Evolutionary conservation across 92 coral and sea anemone genomes (phyloP).

Genomic region (Montipora capitata): DNA sequence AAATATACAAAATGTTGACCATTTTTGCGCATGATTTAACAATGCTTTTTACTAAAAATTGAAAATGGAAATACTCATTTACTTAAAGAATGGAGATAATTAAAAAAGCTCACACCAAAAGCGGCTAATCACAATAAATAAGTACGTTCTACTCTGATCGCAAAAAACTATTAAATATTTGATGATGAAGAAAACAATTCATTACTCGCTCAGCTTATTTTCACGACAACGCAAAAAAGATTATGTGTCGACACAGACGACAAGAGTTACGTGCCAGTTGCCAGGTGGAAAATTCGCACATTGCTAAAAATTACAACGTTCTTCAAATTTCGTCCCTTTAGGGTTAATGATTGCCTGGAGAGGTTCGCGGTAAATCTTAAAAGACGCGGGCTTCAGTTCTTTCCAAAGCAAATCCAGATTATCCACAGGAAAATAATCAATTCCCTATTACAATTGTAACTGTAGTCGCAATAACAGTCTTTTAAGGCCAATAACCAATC

Average conservation of each 20-base stretch:
- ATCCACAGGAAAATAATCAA: slow-evolving; percentile 17
- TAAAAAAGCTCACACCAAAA: slow-evolving; percentile 24
- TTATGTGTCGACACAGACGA: slow-evolving; percentile 25
- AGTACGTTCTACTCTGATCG: slow-evolving; percentile 16
- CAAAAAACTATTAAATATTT: slow-evolving; percentile 48
- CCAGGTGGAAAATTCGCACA: slow-evolving; percentile 3
- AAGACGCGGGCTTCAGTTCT: background rate
- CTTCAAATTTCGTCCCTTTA: background rate
- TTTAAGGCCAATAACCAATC: slow-evolving; percentile 39
- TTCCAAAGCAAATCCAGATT: background rate
- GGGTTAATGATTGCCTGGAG: slow-evolving; percentile 22
- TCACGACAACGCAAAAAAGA: slow-evolving; percentile 31
- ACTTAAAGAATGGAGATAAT: slow-evolving; percentile 45
- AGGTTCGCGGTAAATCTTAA: slow-evolving; percentile 41
- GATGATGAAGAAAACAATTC: slow-evolving; percentile 22
- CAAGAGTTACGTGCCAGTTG: background rate
- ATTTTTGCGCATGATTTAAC: slow-evolving; percentile 11
- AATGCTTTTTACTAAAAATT: slow-evolving; percentile 13
- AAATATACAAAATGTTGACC: slow-evolving; percentile 12
- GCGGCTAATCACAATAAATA: slow-evolving; percentile 44
- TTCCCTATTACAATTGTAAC: slow-evolving; percentile 16
- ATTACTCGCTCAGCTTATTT: slow-evolving; percentile 8
- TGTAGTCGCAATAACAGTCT: slow-evolving; percentile 20
- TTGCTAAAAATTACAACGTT: slow-evolving; percentile 26
- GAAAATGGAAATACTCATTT: slow-evolving; percentile 26